Evolutionary conservation across 1,140 invertebrate genomes (phyloP), one percentile per base, ranked within the genome.

Genomic region (Penaeus indicus): DNA sequence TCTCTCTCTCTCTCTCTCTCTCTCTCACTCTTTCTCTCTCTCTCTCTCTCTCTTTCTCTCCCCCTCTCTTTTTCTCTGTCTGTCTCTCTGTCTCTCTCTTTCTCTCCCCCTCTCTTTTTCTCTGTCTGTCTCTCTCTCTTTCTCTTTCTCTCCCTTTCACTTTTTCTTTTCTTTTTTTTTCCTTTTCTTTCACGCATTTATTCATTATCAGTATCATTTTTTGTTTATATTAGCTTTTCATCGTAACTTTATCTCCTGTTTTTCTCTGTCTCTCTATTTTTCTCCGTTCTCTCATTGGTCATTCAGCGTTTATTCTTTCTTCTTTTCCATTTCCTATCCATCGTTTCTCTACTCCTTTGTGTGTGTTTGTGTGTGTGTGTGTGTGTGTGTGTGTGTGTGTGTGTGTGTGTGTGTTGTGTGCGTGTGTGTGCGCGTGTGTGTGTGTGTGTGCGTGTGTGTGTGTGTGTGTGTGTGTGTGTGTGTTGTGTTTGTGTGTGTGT

Each of bases 211-310:
- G 32, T 3, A 21, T n/a, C 54, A n/a, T 54, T 81, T 61, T 81
- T 10, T 61, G 19, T 81, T 25, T 11, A 8, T 47, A 13, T 61
- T 54, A 38, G 8, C 54, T 60, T 47, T 80, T 3, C n/a, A 11
- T 61, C 25, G 38, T 54, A 25, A 18, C 54, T 25, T 81, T 54
- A 25, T 38, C 54, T 25, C 47, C 54, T 61, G 16, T 81, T 47
- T 81, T 47, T 81, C n/a, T 81, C 79, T 47, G 3, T n/a, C 0
- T 81, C 32, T 80, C 62, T 38, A 38, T 83, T 83, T 64, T 83
- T 83, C 61, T 62, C 62, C 81, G 10, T 19, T 4, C 22, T 63
- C 61, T 63, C n/a, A 1, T 42, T 27, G 32, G 11, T 79, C 11
- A 42, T 32, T 32, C 32, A 32, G 32, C 22, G 11, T 61, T 0